Conservation (phyloP, 2,888 invertebrate species). For the Drosophila flavopinicola region DNA sequence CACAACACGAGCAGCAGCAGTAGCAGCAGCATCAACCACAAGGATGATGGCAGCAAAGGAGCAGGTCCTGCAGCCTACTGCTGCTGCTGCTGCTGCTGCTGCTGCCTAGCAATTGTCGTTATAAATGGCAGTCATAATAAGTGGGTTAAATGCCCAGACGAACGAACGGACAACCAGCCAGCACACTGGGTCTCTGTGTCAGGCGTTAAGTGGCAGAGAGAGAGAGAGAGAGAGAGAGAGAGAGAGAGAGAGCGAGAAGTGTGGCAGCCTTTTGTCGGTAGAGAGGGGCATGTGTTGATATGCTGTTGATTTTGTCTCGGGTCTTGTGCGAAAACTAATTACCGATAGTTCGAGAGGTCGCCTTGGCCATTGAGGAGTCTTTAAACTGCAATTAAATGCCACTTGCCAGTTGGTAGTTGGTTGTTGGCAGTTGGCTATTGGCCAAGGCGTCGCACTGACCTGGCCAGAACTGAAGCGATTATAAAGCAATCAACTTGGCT, state of each 20-base stretch:
- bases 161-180: background rate
- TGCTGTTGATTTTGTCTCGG: constrained; percentile 71
- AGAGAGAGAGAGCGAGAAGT: background rate
- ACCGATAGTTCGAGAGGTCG: constrained; percentile 70
- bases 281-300: constrained; percentile 64
- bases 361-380: constrained; percentile 48
- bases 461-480: constrained; percentile 54
- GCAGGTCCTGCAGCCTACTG: constrained; percentile 12
- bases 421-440: constrained; percentile 6
- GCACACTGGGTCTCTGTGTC: constrained; percentile 55
- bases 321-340: constrained; percentile 64
- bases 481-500: constrained; percentile 74
- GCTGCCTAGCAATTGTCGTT: constrained; percentile 58
- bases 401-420: constrained; percentile 23
- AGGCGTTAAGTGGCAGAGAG: constrained; percentile 38
- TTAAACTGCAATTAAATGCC: constrained; percentile 77
- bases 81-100: constrained; percentile 15
- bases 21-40: constrained; percentile 12
- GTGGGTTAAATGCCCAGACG: constrained; percentile 73
- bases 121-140: constrained; percentile 79
- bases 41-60: constrained; percentile 48
- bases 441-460: constrained; percentile 6
- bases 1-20: constrained; percentile 28
- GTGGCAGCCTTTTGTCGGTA: background rate
- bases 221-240: background rate